Conservation (phyloP, 2,888 invertebrate genomes). For the Anthophora plumipes region DNA sequence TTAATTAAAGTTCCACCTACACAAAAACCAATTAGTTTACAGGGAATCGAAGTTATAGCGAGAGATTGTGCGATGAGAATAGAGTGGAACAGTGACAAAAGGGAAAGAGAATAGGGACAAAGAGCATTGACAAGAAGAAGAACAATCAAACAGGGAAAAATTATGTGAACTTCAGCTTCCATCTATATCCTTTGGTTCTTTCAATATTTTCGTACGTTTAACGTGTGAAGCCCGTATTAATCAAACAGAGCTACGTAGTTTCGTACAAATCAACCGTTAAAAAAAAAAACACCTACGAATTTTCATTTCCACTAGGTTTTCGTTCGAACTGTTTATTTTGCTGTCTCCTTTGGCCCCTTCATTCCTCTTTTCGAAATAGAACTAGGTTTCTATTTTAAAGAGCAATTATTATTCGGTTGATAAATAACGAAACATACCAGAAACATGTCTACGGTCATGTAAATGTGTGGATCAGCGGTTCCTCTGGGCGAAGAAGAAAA, state of each 20-base stretch:
- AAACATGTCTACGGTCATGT: not conserved
- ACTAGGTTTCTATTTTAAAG: not conserved
- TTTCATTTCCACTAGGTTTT: not conserved
- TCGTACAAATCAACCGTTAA: not conserved
- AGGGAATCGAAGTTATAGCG: slow-evolving; percentile 1
- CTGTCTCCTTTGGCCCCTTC: too few species aligned
- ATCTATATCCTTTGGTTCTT: not conserved
- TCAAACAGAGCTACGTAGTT: slow-evolving; percentile 1
- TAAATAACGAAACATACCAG: not conserved
- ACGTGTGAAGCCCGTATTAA: not conserved
- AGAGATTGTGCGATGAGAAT: not conserved
- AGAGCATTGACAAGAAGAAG: not conserved
- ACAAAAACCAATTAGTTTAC: slow-evolving; percentile 31
- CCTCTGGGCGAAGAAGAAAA: not conserved
- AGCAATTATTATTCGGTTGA: slow-evolving; percentile 19
- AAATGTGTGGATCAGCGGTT: slow-evolving; percentile 23
- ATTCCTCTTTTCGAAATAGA: not conserved
- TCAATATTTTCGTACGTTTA: not conserved
- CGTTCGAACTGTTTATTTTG: not conserved
- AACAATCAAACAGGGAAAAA: not conserved
- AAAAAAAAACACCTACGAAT: not conserved
- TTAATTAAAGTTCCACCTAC: slow-evolving; percentile 23
- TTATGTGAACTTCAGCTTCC: slow-evolving; percentile 2
- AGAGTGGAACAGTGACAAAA: not conserved
- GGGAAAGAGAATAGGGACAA: not conserved